phyloP scores from a whole-genome alignment of 2,888 invertebrate species.

The Deilephila elpenor region DNA sequence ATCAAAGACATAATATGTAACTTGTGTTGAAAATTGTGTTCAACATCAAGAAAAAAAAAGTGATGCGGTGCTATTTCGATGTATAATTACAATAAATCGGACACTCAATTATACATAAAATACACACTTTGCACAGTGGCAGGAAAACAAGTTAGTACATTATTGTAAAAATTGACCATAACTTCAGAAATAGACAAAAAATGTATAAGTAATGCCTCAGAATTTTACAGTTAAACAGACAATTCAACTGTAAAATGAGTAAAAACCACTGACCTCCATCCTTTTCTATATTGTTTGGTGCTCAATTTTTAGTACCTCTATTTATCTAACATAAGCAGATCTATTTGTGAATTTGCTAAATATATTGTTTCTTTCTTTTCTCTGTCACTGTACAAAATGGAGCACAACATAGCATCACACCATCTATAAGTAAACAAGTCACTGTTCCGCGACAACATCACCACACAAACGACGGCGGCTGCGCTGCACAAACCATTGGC shows the following conservation, averaged over 20 bases:
- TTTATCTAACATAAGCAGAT: neutral
- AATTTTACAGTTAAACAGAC: no score
- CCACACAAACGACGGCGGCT: neutral
- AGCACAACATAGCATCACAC: neutral
- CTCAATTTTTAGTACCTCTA: neutral
- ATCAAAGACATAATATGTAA: no score
- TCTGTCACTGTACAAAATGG: neutral
- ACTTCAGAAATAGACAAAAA: no score
- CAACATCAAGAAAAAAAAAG: neutral
- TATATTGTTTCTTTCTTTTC: neutral
- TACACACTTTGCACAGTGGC: neutral
- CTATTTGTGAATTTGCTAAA: neutral
- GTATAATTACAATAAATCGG: neutral
- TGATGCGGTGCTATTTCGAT: conserved; percentile 2
- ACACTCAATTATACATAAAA: conserved; percentile 1
- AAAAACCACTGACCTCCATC: neutral
- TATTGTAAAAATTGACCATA: neutral
- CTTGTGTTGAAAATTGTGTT: no score
- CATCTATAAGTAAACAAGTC: conserved; percentile 13
- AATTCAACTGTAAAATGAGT: no score
- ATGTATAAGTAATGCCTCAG: no score
- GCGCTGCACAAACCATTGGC: neutral
- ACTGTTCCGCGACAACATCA: conserved; percentile 3
- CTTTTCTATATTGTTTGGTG: neutral
- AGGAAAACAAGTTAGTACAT: neutral